phyloP scores from a whole-genome alignment of 1,140 invertebrate genomes.

The Drosophila dunni region DNA sequence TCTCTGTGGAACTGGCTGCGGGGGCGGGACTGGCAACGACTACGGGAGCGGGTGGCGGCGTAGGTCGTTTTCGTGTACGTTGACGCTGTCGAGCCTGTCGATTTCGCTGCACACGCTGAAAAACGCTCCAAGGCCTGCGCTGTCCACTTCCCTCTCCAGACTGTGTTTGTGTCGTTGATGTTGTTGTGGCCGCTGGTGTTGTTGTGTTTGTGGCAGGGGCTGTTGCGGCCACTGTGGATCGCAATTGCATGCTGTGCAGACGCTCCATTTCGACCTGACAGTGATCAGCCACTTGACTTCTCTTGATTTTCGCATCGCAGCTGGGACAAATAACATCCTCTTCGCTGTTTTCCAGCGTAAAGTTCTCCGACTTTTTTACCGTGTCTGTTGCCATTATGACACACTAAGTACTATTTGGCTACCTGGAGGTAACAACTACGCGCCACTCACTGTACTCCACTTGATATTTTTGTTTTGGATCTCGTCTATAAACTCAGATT shows the following conservation, averaged over 20 bases:
- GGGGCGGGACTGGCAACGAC: neutral
- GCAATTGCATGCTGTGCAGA: conserved; percentile 87
- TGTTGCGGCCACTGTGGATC: conserved; percentile 7
- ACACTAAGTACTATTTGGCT: conserved; percentile 18
- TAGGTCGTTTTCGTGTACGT: conserved; percentile 69
- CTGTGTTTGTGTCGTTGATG: conserved; percentile 43
- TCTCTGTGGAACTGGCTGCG: conserved; percentile 85
- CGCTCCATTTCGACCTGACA: conserved; percentile 91
- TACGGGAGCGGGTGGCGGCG: conserved; percentile 34
- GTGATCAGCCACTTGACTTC: conserved; percentile 91
- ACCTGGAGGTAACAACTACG: neutral
- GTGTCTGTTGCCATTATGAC: conserved; percentile 79
- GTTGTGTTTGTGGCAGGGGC: neutral
- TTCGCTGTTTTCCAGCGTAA: conserved; percentile 85
- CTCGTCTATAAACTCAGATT: conserved; percentile 39
- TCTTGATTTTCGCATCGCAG: conserved; percentile 90
- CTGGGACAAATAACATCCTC: conserved; percentile 88
- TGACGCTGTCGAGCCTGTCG: conserved; percentile 85
- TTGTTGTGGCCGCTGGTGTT: conserved; percentile 34
- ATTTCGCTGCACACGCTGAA: conserved; percentile 85
- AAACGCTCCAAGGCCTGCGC: conserved; percentile 80
- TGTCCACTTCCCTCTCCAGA: conserved; percentile 56
- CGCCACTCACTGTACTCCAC: neutral
- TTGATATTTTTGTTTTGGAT: conserved; percentile 21
- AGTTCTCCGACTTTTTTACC: conserved; percentile 85